Percentiles rank a stretch among this genome's conserved stretches.
phyloP scores from a whole-genome alignment of 2,888 invertebrate genomes.

The Drosophila acutilabella region DNA sequence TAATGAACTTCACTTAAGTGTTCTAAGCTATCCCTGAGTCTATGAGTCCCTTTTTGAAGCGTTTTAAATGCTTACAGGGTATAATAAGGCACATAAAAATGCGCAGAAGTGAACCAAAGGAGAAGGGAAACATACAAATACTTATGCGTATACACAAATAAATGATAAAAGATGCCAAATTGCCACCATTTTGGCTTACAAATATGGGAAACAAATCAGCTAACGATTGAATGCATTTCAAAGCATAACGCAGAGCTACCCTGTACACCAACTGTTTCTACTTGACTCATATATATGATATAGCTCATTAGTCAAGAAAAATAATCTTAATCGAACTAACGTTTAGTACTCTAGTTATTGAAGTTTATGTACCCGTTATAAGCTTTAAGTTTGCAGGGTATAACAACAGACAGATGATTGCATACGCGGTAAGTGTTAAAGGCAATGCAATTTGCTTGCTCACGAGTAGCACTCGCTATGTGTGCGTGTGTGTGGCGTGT shows the following conservation, averaged over 20 bases:
- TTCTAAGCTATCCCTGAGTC: neutral
- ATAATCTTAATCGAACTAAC: too few species aligned
- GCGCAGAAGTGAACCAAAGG: constrained; percentile 18
- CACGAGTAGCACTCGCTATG: constrained; percentile 5
- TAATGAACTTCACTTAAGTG: too few species aligned
- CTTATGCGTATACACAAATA: constrained; percentile 35
- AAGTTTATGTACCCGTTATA: neutral
- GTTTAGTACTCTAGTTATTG: neutral
- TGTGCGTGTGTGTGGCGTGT: neutral
- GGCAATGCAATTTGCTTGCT: constrained; percentile 34
- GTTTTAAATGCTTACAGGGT: constrained; percentile 7
- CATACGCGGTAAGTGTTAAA: constrained; percentile 26
- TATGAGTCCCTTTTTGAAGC: neutral
- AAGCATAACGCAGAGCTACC: constrained; percentile 3
- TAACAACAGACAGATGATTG: constrained; percentile 51
- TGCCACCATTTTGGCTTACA: constrained; percentile 45
- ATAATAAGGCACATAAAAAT: constrained; percentile 27
- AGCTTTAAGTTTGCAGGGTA: constrained; percentile 2
- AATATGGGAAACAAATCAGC: constrained; percentile 22
- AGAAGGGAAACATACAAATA: constrained; percentile 9
- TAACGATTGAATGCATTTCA: neutral
- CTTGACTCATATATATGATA: too few species aligned
- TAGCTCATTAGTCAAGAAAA: too few species aligned
- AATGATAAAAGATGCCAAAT: constrained; percentile 65
- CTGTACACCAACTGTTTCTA: neutral